Percentiles rank a stretch among this genome's conserved stretches.
Evolutionary conservation across 2,797 vertebrate genomes (phyloP).

Genomic region (Lacerta bilineata): DNA sequence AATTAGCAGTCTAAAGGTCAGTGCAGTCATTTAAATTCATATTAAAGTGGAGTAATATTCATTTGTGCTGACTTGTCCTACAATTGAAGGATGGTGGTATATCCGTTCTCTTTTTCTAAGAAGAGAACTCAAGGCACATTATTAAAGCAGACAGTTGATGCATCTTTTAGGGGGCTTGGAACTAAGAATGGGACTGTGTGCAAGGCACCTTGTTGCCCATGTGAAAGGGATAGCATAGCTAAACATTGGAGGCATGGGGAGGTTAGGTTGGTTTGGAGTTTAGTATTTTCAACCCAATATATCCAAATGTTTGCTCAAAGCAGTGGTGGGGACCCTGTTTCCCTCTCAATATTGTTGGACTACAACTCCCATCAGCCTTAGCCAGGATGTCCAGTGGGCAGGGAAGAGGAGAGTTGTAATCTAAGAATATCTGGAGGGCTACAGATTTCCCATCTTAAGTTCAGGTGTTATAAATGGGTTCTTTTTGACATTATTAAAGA

Average conservation of each 20-base stretch:
- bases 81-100: neutral
- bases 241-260: neutral
- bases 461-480: neutral
- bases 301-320: neutral
- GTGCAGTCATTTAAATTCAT: neutral
- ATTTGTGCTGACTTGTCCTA: neutral
- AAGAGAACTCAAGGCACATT: neutral
- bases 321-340: too few relatives aligned
- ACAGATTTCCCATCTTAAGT: neutral
- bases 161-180: neutral
- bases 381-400: neutral
- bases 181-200: neutral
- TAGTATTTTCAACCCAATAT: neutral
- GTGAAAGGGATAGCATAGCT: neutral
- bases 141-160: neutral
- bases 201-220: neutral
- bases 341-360: neutral
- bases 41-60: neutral
- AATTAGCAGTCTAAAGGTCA: neutral
- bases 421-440: neutral
- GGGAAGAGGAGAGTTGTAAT: neutral
- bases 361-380: neutral
- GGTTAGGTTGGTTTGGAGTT: neutral
- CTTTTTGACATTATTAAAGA: constrained; percentile 27
- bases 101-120: neutral